Conservation (phyloP, 2,888 invertebrate genomes). For the Pomacea canaliculata region DNA sequence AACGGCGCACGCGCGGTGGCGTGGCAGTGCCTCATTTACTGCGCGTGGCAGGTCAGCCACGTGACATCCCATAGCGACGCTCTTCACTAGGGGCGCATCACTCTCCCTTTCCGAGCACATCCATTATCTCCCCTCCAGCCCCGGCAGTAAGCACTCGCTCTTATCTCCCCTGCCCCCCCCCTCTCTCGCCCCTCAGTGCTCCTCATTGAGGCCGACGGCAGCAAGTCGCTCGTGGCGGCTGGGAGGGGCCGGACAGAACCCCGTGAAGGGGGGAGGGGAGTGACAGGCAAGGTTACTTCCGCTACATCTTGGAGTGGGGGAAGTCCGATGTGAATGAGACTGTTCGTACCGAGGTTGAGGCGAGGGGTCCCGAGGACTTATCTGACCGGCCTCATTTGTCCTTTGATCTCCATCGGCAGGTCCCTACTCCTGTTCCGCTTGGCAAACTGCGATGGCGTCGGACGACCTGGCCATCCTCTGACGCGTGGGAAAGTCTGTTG, state of each 20-base stretch:
- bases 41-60: conserved; percentile 9
- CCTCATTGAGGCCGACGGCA: not conserved
- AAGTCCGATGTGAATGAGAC: no score
- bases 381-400: no score
- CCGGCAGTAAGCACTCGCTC: not conserved
- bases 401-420: no score
- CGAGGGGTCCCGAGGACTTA: no score
- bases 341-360: no score
- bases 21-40: conserved; percentile 3
- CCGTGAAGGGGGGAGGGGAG: not conserved
- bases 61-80: not conserved
- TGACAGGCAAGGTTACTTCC: no score
- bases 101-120: not conserved
- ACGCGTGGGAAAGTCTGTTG: no score
- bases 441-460: no score
- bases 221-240: not conserved
- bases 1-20: conserved; percentile 1
- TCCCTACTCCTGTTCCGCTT: no score
- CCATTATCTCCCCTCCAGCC: not conserved
- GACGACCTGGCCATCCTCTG: no score
- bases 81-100: not conserved
- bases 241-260: not conserved
- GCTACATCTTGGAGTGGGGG: no score
- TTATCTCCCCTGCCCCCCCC: not conserved
- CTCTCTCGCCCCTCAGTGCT: no score